Conservation (phyloP, 2,113 vertebrate species). For the Cyphomyrus discorhynchus region DNA sequence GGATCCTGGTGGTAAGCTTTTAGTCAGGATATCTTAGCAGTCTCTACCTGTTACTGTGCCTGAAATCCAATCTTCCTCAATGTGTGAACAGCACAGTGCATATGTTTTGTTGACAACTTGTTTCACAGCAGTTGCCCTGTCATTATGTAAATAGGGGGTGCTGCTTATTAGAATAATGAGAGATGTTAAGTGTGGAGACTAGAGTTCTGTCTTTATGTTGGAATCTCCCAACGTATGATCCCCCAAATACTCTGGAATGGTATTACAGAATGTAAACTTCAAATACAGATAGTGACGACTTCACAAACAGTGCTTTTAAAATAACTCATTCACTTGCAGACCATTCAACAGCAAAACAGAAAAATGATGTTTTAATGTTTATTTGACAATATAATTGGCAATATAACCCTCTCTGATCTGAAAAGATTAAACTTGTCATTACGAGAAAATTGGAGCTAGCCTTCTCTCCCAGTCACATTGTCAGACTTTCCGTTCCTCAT, state of each 20-base stretch:
- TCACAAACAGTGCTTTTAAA: not conserved
- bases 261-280: not conserved
- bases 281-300: not conserved
- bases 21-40: not conserved
- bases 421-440: not conserved
- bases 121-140: not conserved
- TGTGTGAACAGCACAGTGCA: not conserved
- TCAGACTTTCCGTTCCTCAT: not conserved
- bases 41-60: not conserved
- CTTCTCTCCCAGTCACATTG: not conserved
- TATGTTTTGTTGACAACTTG: not conserved
- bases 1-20: not conserved
- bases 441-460: not conserved
- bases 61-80: not conserved
- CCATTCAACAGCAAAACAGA: not conserved
- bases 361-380: not conserved
- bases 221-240: not conserved
- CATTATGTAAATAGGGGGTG: not conserved
- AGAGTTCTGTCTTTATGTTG: not conserved
- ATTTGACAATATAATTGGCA: not conserved
- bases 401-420: not conserved
- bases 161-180: not conserved
- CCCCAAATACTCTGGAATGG: not conserved
- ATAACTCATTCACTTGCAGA: not conserved
- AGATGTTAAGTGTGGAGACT: not conserved